Evolutionary conservation across 2,113 vertebrate species (phyloP).

Genomic region (Epinephelus cyanopodus): DNA sequence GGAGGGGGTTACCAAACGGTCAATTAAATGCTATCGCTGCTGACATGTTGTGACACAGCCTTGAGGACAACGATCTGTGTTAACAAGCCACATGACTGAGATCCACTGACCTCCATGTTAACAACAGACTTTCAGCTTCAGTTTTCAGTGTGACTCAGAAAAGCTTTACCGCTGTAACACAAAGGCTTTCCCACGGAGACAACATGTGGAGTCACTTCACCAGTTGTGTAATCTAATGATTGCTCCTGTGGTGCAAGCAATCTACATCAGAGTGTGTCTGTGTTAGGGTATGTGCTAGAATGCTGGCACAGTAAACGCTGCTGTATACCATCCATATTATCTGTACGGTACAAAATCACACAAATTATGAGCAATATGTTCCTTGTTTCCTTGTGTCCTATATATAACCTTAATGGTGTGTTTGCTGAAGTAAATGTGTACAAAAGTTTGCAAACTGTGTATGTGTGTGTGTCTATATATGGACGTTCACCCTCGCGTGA

Average conservation of each 20-base stretch:
- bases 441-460: slow-evolving; percentile 1
- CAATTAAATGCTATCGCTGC: background rate
- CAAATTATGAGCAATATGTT: background rate
- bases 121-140: background rate
- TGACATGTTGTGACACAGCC: background rate
- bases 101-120: slow-evolving; percentile 6
- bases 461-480: background rate
- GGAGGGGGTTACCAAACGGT: background rate
- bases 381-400: background rate
- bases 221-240: slow-evolving; percentile 49
- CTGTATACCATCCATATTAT: background rate
- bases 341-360: background rate
- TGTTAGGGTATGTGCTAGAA: background rate
- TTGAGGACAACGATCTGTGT: background rate
- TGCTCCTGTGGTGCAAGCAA: slow-evolving; percentile 2
- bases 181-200: slow-evolving; percentile 32
- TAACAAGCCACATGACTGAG: background rate
- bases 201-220: slow-evolving; percentile 37
- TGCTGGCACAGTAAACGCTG: background rate
- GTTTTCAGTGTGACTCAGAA: background rate
- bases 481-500: slow-evolving; percentile 24
- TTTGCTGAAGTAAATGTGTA: background rate
- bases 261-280: slow-evolving; percentile 1
- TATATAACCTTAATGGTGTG: background rate
- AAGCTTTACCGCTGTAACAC: slow-evolving; percentile 6